These are phyloP conservation scores for Phthorimaea operculella DNA, from an alignment of 1,140 invertebrate species.

Conservation along the genomic window DNA sequence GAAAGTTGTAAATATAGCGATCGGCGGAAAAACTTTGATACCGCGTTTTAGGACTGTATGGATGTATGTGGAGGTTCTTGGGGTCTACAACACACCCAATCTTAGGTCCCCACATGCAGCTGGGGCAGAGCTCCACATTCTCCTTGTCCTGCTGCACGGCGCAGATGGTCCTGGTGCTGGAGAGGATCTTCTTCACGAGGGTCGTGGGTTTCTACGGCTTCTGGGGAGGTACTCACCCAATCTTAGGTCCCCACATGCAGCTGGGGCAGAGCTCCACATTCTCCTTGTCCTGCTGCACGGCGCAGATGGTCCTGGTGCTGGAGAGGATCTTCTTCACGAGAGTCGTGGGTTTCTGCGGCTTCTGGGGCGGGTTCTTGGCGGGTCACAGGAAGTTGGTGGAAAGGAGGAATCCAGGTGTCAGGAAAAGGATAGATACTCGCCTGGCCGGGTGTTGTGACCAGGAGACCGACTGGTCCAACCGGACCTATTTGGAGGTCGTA, in stretches of 20 bases:
- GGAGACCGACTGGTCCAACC: no score
- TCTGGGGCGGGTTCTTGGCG: no score
- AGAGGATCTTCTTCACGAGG: slow-evolving; percentile 46
- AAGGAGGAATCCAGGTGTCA: no score
- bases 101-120: slow-evolving; percentile 57
- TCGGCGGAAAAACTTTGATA: no score
- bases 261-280: slow-evolving; percentile 47
- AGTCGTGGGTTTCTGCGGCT: slow-evolving; percentile 30
- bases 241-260: slow-evolving; percentile 55
- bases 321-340: slow-evolving; percentile 49
- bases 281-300: slow-evolving; percentile 36
- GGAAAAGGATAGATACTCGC: no score
- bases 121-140: slow-evolving; percentile 44
- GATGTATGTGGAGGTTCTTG: no score
- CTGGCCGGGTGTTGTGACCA: no score
- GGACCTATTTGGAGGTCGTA: no score
- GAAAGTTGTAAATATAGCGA: no score
- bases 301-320: slow-evolving; percentile 43
- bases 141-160: slow-evolving; percentile 37
- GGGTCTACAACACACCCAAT: slow-evolving; percentile 48
- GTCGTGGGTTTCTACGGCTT: slow-evolving; percentile 31
- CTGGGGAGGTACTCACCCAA: slow-evolving; percentile 45
- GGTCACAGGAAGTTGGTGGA: no score
- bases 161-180: slow-evolving; percentile 45
- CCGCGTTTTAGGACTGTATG: no score